A percentile compares a stretch with the other conserved stretches of the same genome.
phyloP scores from a whole-genome alignment of 2,888 invertebrate genomes.

The Dynastes grantii region DNA sequence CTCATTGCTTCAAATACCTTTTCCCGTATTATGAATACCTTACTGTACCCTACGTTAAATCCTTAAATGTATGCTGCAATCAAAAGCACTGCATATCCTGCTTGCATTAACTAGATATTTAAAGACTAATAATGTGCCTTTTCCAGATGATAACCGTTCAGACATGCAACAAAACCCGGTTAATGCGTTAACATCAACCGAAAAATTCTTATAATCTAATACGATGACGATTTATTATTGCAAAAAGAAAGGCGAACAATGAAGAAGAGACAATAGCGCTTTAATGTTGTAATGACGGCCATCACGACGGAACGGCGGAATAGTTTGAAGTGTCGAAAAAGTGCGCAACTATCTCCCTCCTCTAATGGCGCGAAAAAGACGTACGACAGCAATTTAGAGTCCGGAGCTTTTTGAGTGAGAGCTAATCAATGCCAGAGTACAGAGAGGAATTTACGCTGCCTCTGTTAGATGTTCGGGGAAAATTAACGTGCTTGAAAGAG shows the following conservation, averaged over 20 bases:
- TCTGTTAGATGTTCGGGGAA: not conserved
- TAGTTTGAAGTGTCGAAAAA: conserved; percentile 10
- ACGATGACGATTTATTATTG: not conserved
- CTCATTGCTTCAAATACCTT: too few species aligned
- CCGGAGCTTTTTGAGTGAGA: not conserved
- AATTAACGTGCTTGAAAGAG: too few species aligned
- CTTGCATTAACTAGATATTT: too few species aligned
- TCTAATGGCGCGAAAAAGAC: conserved; percentile 6
- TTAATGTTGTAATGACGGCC: not conserved
- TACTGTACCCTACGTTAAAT: too few species aligned
- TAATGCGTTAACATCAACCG: too few species aligned
- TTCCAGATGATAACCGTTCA: too few species aligned
- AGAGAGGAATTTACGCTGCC: not conserved
- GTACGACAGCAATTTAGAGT: not conserved
- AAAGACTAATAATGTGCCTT: too few species aligned
- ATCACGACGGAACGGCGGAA: not conserved
- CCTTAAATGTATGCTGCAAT: too few species aligned
- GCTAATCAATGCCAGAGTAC: conserved; percentile 1
- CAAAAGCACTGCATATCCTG: too few species aligned
- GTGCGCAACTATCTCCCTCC: not conserved
- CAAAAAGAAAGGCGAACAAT: not conserved
- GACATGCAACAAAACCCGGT: too few species aligned
- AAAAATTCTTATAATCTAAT: not conserved
- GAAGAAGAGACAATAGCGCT: not conserved
- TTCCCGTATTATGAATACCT: too few species aligned